Percentiles rank a stretch among this genome's conserved stretches.
These are phyloP conservation scores for Theropithecus gelada DNA, from an alignment of 2,113 vertebrate species.

Conservation along the genomic window DNA sequence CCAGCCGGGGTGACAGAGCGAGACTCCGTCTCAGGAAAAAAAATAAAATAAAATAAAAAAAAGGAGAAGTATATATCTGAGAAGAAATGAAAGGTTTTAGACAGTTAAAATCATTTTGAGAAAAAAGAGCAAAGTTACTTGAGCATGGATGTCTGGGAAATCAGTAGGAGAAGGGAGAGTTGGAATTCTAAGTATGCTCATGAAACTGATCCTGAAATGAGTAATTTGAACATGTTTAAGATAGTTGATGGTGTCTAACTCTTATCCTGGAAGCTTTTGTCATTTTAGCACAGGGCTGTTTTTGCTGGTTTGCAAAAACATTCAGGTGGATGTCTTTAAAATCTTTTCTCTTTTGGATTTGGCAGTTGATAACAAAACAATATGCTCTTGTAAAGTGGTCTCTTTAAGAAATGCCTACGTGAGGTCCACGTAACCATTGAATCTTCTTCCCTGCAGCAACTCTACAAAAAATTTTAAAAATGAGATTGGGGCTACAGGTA, in stretches of 20 bases:
- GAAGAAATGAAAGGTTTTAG: neutral
- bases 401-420: constrained; percentile 10
- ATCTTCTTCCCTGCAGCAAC: neutral
- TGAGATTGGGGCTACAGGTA: neutral
- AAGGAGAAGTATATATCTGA: neutral
- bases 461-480: neutral
- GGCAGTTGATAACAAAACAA: constrained; percentile 25
- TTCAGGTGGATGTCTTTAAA: constrained; percentile 38
- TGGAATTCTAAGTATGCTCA: neutral
- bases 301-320: constrained; percentile 22
- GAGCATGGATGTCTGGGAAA: neutral
- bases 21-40: no score
- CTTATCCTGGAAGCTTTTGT: constrained; percentile 10
- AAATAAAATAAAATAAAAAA: no score
- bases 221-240: constrained; percentile 35
- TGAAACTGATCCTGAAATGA: constrained; percentile 28
- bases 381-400: constrained; percentile 27
- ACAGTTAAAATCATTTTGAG: constrained; percentile 32
- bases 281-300: neutral
- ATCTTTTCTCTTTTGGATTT: constrained; percentile 31
- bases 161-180: neutral
- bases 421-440: neutral
- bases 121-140: constrained; percentile 17
- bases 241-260: constrained; percentile 10
- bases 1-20: no score